These are phyloP conservation scores for Polypterus bichir DNA, from an alignment of 2,113 vertebrate genomes.

Conservation along the genomic window DNA sequence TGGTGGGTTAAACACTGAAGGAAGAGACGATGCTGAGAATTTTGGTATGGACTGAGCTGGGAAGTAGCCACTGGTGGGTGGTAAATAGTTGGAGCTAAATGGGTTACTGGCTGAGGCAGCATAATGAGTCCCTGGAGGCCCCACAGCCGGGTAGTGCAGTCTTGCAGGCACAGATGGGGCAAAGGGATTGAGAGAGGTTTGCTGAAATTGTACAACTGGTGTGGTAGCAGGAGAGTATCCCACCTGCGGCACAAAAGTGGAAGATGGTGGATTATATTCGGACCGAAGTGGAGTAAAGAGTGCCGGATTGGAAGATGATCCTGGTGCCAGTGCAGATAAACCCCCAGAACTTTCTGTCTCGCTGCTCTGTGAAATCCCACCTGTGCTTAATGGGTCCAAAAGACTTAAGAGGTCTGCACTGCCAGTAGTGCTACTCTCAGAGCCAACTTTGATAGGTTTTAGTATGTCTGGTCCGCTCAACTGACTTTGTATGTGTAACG, in stretches of 20 bases:
- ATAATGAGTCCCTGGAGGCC: conserved; percentile 47
- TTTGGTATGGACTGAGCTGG: conserved; percentile 41
- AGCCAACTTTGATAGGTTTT: conserved; percentile 41
- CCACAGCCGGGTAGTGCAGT: conserved; percentile 38
- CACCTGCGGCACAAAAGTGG: conserved; percentile 38
- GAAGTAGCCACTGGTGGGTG: conserved; percentile 45
- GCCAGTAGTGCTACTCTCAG: conserved; percentile 22
- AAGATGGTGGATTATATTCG: conserved; percentile 31
- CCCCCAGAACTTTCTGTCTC: conserved; percentile 4
- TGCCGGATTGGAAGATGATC: conserved; percentile 16
- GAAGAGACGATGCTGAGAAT: conserved; percentile 51
- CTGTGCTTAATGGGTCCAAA: conserved; percentile 66
- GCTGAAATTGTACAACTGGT: conserved; percentile 39
- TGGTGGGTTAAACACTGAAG: conserved; percentile 60
- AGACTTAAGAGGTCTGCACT: conserved; percentile 66
- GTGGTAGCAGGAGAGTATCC: conserved; percentile 41
- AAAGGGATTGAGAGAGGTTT: conserved; percentile 68
- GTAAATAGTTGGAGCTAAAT: conserved; percentile 48
- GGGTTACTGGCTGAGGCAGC: conserved; percentile 53
- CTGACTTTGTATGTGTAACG: conserved; percentile 7
- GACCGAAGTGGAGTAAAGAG: conserved; percentile 11
- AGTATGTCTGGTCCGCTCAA: conserved; percentile 41
- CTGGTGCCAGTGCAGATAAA: conserved; percentile 17
- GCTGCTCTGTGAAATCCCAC: conserved; percentile 23
- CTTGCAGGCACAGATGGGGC: conserved; percentile 39